Conservation (phyloP, 2,113 vertebrate species). For the Ceyx melanurus region DNA sequence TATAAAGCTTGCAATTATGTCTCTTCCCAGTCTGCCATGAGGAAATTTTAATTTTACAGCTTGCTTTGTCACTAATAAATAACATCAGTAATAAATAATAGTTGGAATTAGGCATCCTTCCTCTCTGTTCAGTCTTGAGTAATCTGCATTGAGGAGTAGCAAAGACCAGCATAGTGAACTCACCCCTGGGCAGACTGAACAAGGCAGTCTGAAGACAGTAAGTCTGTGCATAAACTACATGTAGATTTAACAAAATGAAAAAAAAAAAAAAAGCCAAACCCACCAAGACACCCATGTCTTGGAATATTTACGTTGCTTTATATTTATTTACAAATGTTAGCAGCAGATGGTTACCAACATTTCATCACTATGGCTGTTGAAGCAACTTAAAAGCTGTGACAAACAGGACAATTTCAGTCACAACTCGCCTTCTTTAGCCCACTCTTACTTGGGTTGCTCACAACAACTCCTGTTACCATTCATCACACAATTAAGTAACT, state of each 20-base stretch:
- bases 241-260: not conserved
- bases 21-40: not conserved
- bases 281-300: not conserved
- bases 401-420: conserved; percentile 37
- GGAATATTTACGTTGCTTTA: conserved; percentile 26
- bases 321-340: conserved; percentile 57
- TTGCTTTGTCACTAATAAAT: not conserved
- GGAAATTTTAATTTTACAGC: not conserved
- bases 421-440: not conserved
- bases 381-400: conserved; percentile 48
- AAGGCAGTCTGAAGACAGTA: not conserved
- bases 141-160: not conserved
- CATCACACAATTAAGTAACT: conserved; percentile 11
- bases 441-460: not conserved
- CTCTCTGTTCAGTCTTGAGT: not conserved
- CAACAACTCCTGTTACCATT: not conserved
- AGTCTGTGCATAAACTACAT: not conserved
- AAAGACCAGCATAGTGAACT: not conserved
- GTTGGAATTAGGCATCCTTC: not conserved
- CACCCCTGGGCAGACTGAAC: not conserved
- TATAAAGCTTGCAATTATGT: not conserved
- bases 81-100: not conserved
- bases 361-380: not conserved
- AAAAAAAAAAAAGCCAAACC: not conserved
- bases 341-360: conserved; percentile 54